Evolutionary conservation across 1,140 invertebrate genomes (phyloP).

Genomic region (Pseudachorutes palmiensis): DNA sequence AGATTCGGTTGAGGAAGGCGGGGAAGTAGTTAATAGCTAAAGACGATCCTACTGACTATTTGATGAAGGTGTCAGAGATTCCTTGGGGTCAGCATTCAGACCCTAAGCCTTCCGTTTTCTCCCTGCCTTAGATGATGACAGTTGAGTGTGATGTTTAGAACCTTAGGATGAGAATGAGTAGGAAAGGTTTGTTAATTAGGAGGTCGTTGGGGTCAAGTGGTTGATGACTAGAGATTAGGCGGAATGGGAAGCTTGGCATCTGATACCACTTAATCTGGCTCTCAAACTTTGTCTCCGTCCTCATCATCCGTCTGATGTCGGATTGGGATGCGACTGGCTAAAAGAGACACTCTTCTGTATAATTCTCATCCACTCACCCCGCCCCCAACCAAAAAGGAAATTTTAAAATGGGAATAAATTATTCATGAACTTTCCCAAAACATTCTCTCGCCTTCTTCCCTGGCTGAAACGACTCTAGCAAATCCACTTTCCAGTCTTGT

Average conservation of each 20-base stretch:
- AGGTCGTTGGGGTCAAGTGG: slow-evolving; percentile 5
- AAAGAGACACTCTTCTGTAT: neutral
- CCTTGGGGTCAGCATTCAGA: neutral
- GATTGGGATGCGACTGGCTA: neutral
- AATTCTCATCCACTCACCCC: neutral
- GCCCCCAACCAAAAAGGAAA: slow-evolving; percentile 30
- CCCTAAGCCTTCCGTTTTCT: neutral
- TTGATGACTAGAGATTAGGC: slow-evolving; percentile 1
- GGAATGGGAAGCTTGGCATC: slow-evolving; percentile 32
- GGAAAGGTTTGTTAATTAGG: neutral
- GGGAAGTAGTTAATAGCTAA: neutral
- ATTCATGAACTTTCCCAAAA: slow-evolving; percentile 37
- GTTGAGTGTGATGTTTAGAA: neutral
- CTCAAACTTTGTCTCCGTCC: slow-evolving; percentile 16
- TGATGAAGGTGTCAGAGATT: neutral
- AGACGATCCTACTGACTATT: neutral
- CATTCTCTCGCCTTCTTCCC: neutral
- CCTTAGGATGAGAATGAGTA: slow-evolving; percentile 16
- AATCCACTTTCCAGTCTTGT: neutral
- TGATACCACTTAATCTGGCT: slow-evolving; percentile 34
- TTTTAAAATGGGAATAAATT: slow-evolving; percentile 38
- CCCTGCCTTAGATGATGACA: neutral
- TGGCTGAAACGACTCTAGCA: neutral
- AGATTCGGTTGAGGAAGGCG: neutral
- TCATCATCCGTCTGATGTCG: neutral